Conservation (phyloP, 2,888 invertebrate species). For the Trichopoda pennipes region DNA sequence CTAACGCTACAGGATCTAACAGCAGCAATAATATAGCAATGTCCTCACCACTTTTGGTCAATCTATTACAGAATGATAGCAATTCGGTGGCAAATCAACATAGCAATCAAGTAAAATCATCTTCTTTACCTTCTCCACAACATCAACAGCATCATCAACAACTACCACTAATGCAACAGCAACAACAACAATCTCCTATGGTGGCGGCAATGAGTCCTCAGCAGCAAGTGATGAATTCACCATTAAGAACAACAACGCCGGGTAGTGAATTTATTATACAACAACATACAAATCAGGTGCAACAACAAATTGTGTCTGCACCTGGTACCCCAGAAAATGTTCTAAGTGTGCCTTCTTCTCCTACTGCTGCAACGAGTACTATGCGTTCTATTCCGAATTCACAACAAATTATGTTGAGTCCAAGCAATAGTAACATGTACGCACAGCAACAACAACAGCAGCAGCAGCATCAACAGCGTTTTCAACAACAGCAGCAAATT, state of each 20-base stretch:
- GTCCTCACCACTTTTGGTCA: conserved; percentile 94
- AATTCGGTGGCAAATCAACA: conserved; percentile 68
- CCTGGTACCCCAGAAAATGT: conserved; percentile 66
- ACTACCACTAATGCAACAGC: conserved; percentile 68
- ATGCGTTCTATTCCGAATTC: conserved; percentile 73
- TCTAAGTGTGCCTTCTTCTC: conserved; percentile 76
- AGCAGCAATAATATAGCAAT: conserved; percentile 84
- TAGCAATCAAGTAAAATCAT: conserved; percentile 74
- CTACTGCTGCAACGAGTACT: conserved; percentile 71
- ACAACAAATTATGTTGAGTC: conserved; percentile 74
- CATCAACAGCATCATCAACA: conserved; percentile 64
- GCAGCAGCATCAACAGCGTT: conserved; percentile 64
- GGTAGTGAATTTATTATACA: conserved; percentile 73
- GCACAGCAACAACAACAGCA: conserved; percentile 71
- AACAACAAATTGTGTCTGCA: conserved; percentile 64
- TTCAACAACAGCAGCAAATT: conserved; percentile 74
- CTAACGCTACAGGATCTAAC: conserved; percentile 23
- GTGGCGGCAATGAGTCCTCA: conserved; percentile 63
- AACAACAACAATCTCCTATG: conserved; percentile 66
- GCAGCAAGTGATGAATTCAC: conserved; percentile 73
- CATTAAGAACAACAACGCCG: conserved; percentile 75
- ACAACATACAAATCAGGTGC: conserved; percentile 69
- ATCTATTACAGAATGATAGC: conserved; percentile 93
- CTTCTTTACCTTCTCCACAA: conserved; percentile 74
- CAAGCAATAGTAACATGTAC: conserved; percentile 74